These are phyloP conservation scores for Eupeodes luniger DNA, from an alignment of 2,888 invertebrate species.

Conservation along the genomic window DNA sequence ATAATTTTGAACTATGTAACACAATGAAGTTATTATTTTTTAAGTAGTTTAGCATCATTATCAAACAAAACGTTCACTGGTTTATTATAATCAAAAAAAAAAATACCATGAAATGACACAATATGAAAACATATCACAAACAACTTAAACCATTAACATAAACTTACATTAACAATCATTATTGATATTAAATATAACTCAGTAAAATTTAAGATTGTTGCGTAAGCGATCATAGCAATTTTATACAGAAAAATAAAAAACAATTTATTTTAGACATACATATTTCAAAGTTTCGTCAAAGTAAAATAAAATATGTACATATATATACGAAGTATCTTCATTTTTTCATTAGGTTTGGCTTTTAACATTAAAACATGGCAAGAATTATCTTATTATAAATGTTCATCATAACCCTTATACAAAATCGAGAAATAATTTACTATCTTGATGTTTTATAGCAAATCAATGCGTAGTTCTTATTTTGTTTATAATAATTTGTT, in stretches of 20 bases:
- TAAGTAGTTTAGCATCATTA: constrained; percentile 31
- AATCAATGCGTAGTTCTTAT: background rate
- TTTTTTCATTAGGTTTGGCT: constrained; percentile 63
- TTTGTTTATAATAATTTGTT: too few species aligned
- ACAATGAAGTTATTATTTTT: constrained; percentile 58
- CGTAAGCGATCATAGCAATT: constrained; percentile 28
- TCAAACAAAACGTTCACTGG: constrained; percentile 67
- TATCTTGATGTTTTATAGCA: constrained; percentile 51
- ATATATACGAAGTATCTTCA: constrained; percentile 45
- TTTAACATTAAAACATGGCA: constrained; percentile 71
- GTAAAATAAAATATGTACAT: constrained; percentile 51
- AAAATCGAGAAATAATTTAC: background rate
- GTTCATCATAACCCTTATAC: constrained; percentile 64
- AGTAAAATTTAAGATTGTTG: background rate
- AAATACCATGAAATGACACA: constrained; percentile 65
- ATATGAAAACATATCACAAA: constrained; percentile 45
- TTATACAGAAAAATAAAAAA: constrained; percentile 38
- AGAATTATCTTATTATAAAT: constrained; percentile 51
- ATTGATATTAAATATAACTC: background rate
- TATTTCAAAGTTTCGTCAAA: too few species aligned
- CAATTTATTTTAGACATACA: too few species aligned
- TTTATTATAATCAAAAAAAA: constrained; percentile 64
- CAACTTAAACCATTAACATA: constrained; percentile 11
- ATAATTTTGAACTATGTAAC: constrained; percentile 37
- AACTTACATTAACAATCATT: background rate